A percentile compares a stretch with the other conserved stretches of the same genome.
These are phyloP conservation scores for Cyanocitta stelleri DNA, from an alignment of 2,113 vertebrate genomes.

Conservation along the genomic window DNA sequence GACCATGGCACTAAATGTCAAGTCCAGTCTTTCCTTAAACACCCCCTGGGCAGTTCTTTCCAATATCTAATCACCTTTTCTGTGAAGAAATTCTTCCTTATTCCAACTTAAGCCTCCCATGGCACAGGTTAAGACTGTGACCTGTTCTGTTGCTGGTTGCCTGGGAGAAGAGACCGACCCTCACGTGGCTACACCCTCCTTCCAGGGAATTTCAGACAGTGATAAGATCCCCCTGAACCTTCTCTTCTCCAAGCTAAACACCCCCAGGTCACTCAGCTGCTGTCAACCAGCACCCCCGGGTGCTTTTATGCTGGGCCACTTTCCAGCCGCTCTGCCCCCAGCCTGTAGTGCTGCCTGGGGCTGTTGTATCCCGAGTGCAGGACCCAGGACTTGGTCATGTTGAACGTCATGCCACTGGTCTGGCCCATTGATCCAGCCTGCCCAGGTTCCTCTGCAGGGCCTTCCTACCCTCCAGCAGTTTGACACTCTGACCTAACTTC, in stretches of 20 bases:
- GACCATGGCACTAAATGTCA: background rate
- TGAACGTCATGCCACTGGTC: background rate
- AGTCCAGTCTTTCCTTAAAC: background rate
- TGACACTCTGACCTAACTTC: background rate
- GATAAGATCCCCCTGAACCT: background rate
- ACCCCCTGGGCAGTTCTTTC: background rate
- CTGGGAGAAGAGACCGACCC: too few species aligned
- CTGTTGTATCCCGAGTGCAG: background rate
- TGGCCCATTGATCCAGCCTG: background rate
- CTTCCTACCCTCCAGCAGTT: background rate
- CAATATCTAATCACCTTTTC: background rate
- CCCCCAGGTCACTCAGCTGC: background rate
- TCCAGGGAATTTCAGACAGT: background rate
- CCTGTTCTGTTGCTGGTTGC: background rate
- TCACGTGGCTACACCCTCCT: background rate
- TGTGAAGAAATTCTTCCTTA: background rate
- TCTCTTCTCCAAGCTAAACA: background rate
- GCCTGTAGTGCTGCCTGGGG: background rate
- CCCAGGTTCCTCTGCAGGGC: background rate
- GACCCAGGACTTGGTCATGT: background rate
- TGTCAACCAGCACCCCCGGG: accelerated
- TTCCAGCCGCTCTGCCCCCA: background rate
- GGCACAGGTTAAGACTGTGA: too few species aligned
- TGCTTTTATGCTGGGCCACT: too few species aligned
- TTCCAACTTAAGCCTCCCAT: accelerated